A percentile compares a stretch with the other conserved stretches of the same genome.
These are phyloP conservation scores for Temnothorax rugatulus DNA, from an alignment of 2,888 invertebrate genomes.

Conservation along the genomic window DNA sequence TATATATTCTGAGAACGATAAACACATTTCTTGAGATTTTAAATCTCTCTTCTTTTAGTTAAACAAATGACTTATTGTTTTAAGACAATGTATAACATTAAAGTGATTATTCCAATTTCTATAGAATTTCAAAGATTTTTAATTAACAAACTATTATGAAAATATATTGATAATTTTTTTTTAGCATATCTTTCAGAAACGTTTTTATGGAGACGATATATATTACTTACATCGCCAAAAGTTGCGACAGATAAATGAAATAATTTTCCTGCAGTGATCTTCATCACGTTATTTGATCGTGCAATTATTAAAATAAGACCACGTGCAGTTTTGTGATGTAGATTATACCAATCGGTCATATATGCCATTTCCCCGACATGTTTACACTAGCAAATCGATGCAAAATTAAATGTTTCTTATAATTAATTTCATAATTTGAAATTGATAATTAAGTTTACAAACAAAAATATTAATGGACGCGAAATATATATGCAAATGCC, in stretches of 20 bases:
- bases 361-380: slow-evolving; percentile 67
- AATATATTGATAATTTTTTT: neutral
- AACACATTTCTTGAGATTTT: neutral
- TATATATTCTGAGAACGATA: neutral
- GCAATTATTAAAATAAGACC: slow-evolving; percentile 61
- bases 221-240: slow-evolving; percentile 30
- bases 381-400: slow-evolving; percentile 57
- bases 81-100: neutral
- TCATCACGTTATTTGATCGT: slow-evolving; percentile 65
- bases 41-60: neutral
- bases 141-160: neutral
- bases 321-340: slow-evolving; percentile 46
- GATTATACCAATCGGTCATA: slow-evolving; percentile 69
- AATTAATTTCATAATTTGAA: neutral
- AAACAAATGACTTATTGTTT: neutral
- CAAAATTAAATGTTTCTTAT: neutral
- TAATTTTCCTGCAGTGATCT: slow-evolving; percentile 67
- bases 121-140: neutral
- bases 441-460: neutral
- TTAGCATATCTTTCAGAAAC: neutral
- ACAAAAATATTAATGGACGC: neutral
- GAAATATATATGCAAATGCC: neutral
- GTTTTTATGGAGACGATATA: neutral
- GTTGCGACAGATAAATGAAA: slow-evolving; percentile 30
- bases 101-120: neutral